phyloP scores from a whole-genome alignment of 92 coral and sea anemone genomes.

The Pocillopora grandis region DNA sequence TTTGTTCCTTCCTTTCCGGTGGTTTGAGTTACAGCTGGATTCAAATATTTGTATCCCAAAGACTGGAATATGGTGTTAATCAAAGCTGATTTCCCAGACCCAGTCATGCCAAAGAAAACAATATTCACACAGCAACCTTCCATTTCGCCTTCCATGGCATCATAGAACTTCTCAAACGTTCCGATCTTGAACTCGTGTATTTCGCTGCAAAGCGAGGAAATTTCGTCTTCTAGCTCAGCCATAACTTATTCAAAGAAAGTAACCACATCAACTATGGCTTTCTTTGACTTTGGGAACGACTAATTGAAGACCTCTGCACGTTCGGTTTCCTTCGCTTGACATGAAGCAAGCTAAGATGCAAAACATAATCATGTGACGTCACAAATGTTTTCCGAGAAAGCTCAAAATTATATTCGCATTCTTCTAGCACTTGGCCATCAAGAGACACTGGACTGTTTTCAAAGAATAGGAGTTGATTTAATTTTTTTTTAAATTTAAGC shows the following conservation, averaged over 20 bases:
- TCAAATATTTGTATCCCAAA: too few relatives aligned
- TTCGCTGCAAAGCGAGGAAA: background rate
- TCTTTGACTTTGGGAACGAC: background rate
- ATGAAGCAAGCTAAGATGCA: background rate
- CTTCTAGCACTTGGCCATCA: background rate
- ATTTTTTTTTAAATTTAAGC: background rate
- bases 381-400: constrained; percentile 24
- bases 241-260: background rate
- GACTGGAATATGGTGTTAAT: constrained; percentile 36
- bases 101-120: constrained; percentile 33
- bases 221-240: background rate
- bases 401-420: background rate
- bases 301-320: background rate
- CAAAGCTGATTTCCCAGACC: constrained; percentile 42
- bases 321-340: background rate
- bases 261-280: background rate
- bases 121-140: constrained; percentile 21
- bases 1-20: constrained; percentile 12
- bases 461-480: background rate
- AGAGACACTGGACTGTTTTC: background rate
- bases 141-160: constrained; percentile 27
- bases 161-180: background rate
- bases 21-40: background rate
- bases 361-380: constrained; percentile 7
- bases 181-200: constrained; percentile 10